These are phyloP conservation scores for Sipha flava DNA, from an alignment of 1,140 invertebrate genomes.

Conservation along the genomic window DNA sequence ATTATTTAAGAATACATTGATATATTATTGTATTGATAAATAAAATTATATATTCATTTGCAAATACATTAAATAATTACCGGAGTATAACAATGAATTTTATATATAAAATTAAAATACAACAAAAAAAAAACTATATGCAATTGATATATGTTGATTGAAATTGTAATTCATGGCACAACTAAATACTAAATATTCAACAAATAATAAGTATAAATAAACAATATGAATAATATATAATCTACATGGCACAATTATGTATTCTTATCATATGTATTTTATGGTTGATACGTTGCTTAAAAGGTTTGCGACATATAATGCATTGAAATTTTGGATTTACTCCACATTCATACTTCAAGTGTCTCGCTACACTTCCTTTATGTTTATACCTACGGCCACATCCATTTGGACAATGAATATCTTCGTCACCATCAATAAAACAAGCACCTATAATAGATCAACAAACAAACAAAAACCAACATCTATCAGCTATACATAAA, in stretches of 20 bases:
- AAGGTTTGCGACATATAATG: conserved; percentile 47
- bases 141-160: too few species aligned
- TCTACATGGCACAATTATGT: conserved; percentile 8
- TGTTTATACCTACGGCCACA: conserved; percentile 38
- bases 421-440: not conserved
- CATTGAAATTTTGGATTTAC: conserved; percentile 51
- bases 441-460: not conserved
- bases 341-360: conserved; percentile 49
- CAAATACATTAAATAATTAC: too few species aligned
- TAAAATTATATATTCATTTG: too few species aligned
- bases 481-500: not conserved
- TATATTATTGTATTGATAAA: too few species aligned
- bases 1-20: too few species aligned
- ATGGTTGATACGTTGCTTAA: conserved; percentile 47
- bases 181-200: not conserved
- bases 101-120: too few species aligned
- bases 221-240: not conserved
- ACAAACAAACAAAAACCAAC: not conserved
- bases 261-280: conserved; percentile 43
- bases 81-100: too few species aligned
- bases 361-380: conserved; percentile 47
- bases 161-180: not conserved
- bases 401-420: conserved; percentile 12
- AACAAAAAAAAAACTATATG: too few species aligned
- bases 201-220: not conserved